phyloP scores from a whole-genome alignment of 2,797 vertebrate species.

The Pipistrellus kuhlii region DNA sequence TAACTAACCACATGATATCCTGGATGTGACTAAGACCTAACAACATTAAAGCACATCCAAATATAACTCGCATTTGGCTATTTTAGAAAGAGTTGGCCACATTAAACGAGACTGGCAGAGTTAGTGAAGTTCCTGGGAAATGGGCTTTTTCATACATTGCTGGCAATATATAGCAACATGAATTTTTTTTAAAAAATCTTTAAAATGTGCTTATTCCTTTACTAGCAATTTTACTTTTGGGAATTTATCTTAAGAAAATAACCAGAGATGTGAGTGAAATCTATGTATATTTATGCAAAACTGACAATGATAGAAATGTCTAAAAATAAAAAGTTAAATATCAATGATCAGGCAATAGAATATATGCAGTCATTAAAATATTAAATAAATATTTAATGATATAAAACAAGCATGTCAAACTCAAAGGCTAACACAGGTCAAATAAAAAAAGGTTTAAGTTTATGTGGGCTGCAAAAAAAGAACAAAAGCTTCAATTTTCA shows the following conservation, averaged over 20 bases:
- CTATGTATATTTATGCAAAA: neutral
- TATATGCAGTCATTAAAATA: neutral
- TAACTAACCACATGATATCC: slow-evolving; percentile 25
- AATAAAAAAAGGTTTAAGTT: too few species aligned
- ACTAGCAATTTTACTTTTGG: neutral
- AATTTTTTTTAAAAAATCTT: neutral
- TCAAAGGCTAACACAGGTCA: too few species aligned
- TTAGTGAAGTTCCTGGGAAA: slow-evolving; percentile 26
- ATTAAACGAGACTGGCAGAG: slow-evolving; percentile 11
- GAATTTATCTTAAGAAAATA: slow-evolving; percentile 20
- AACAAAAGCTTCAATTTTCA: too few species aligned
- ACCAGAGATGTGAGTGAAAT: neutral
- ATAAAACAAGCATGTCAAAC: neutral
- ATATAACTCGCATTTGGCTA: slow-evolving; percentile 35
- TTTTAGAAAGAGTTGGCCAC: slow-evolving; percentile 47
- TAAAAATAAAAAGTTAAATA: slow-evolving; percentile 38
- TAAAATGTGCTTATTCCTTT: neutral
- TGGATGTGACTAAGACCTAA: slow-evolving; percentile 42
- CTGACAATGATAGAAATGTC: neutral
- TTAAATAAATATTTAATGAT: neutral
- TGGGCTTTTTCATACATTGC: neutral
- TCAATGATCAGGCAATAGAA: neutral
- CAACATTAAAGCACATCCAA: slow-evolving; percentile 34
- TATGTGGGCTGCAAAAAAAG: too few species aligned
- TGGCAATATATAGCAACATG: neutral